Percentiles rank a stretch among this genome's conserved stretches.
phyloP scores from a whole-genome alignment of 2,113 vertebrate species.

The Mormyrus lacerda region DNA sequence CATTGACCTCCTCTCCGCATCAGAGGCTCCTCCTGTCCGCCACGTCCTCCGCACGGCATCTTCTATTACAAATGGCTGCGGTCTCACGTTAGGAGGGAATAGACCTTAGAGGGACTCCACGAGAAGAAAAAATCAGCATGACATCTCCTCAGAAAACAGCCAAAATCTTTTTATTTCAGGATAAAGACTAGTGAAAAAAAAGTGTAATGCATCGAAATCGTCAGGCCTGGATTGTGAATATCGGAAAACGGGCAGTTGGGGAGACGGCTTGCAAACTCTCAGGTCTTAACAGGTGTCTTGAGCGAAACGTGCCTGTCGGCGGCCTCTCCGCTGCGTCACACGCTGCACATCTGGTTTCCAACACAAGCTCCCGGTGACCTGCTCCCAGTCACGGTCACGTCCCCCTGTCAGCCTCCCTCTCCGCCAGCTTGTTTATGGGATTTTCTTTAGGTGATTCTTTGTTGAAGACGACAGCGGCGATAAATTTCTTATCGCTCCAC shows the following conservation, averaged over 20 bases:
- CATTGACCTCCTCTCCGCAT: neutral
- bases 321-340: neutral
- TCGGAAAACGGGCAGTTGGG: neutral
- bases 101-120: neutral
- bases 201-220: neutral
- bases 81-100: neutral
- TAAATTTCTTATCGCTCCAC: neutral
- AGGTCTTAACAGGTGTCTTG: neutral
- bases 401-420: neutral
- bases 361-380: neutral
- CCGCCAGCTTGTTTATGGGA: neutral
- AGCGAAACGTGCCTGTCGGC: too few species aligned
- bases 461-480: neutral
- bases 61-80: neutral
- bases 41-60: neutral
- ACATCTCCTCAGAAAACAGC: neutral
- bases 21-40: neutral
- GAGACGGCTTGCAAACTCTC: neutral
- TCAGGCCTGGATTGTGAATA: neutral
- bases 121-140: neutral
- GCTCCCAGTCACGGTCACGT: neutral
- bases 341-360: conserved; percentile 12
- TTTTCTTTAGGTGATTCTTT: neutral
- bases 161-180: neutral
- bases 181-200: neutral